phyloP scores from a whole-genome alignment of 2,888 invertebrate genomes.

The Acronicta alni region DNA sequence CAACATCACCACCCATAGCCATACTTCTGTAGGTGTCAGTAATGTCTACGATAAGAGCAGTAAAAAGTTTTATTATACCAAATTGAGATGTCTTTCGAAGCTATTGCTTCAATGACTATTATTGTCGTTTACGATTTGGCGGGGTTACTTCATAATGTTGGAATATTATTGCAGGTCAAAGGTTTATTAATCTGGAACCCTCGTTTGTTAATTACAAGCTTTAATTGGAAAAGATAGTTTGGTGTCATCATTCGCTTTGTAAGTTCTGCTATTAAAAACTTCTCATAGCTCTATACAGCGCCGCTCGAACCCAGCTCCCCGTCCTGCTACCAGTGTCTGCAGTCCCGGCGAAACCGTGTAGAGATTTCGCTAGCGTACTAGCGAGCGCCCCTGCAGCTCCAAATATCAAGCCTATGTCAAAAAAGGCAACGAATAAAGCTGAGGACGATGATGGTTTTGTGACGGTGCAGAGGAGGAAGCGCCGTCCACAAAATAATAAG shows the following conservation, averaged over 20 bases:
- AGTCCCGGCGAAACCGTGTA: too few relatives aligned
- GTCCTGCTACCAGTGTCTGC: too few relatives aligned
- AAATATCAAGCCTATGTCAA: too few relatives aligned
- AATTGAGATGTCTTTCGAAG: slow-evolving; percentile 56
- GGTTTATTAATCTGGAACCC: slow-evolving; percentile 56
- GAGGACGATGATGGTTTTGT: too few relatives aligned
- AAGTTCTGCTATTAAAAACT: too few relatives aligned
- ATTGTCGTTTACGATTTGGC: slow-evolving; percentile 60
- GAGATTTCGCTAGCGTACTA: too few relatives aligned
- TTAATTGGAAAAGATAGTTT: slow-evolving; percentile 43
- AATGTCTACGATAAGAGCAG: slow-evolving; percentile 37
- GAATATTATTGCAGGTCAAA: slow-evolving; percentile 62
- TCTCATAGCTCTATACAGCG: too few relatives aligned
- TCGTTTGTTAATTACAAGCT: slow-evolving; percentile 59
- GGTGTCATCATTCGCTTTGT: neutral
- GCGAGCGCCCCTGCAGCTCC: too few relatives aligned
- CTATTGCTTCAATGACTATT: slow-evolving; percentile 38
- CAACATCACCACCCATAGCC: slow-evolving; percentile 10
- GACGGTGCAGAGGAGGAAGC: too few relatives aligned
- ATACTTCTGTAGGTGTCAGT: slow-evolving; percentile 32
- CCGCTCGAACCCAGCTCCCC: too few relatives aligned
- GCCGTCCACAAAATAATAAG: too few relatives aligned
- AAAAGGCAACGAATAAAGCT: too few relatives aligned
- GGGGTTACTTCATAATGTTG: slow-evolving; percentile 54
- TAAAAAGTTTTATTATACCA: slow-evolving; percentile 46